phyloP scores from a whole-genome alignment of 2,113 vertebrate genomes.

The Cyanoramphus novaezelandiae region DNA sequence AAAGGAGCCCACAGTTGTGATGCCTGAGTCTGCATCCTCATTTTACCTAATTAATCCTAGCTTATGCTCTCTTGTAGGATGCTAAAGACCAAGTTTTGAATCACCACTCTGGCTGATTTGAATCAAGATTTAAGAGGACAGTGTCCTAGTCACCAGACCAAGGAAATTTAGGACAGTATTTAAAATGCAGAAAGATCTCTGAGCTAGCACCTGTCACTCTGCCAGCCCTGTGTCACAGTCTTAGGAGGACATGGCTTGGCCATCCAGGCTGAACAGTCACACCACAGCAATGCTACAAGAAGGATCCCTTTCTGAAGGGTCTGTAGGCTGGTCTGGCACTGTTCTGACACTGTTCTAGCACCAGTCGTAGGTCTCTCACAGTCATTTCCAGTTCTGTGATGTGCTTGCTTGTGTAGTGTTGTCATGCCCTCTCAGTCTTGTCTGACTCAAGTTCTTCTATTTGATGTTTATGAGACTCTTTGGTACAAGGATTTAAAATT shows the following conservation, averaged over 20 bases:
- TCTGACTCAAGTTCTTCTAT: neutral
- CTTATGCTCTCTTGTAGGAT: neutral
- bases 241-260: neutral
- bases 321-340: neutral
- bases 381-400: neutral
- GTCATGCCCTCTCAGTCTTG: neutral
- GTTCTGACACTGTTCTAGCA: neutral
- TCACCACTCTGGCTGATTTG: neutral
- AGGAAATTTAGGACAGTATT: neutral
- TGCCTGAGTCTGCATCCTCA: neutral
- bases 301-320: neutral
- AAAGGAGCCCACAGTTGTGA: neutral
- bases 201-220: neutral
- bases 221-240: neutral
- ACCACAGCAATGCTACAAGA: neutral
- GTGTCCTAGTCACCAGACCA: neutral
- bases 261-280: neutral
- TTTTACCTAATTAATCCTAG: neutral
- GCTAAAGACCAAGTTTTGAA: neutral
- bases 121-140: neutral
- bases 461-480: neutral
- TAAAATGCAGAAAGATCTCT: neutral
- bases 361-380: neutral
- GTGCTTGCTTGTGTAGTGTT: neutral
- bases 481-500: neutral